Conservation (phyloP, 2,888 invertebrate genomes). For the Plemyria rubiginata region DNA sequence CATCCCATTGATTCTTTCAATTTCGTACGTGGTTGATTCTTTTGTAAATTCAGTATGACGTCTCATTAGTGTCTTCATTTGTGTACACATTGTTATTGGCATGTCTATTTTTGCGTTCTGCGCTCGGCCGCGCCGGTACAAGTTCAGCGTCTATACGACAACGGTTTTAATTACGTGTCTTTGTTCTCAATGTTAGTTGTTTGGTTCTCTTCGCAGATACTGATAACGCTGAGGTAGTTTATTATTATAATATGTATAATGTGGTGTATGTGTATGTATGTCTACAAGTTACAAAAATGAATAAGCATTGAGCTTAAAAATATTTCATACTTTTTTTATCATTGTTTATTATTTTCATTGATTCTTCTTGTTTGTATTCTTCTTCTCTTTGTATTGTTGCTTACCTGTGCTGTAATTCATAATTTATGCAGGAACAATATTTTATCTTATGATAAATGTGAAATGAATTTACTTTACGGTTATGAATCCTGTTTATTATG, state of each 20-base stretch:
- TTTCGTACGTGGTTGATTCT: constrained; percentile 60
- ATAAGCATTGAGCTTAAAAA: no score
- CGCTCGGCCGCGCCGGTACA: constrained; percentile 43
- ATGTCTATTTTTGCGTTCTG: constrained; percentile 64
- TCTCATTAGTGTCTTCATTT: constrained; percentile 75
- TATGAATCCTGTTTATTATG: constrained; percentile 61
- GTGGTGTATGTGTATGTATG: no score
- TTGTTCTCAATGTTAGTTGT: constrained; percentile 11
- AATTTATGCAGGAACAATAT: constrained; percentile 28
- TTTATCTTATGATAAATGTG: constrained; percentile 55
- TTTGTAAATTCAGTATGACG: constrained; percentile 58
- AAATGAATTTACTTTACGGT: constrained; percentile 60
- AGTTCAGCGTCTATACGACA: constrained; percentile 44
- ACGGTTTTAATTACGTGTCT: constrained; percentile 47
- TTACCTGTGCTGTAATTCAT: no score
- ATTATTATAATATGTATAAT: no score
- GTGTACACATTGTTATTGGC: constrained; percentile 63
- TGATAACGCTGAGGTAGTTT: background rate
- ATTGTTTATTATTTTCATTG: no score
- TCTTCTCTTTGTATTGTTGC: no score
- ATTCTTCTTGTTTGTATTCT: no score
- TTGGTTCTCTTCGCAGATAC: background rate
- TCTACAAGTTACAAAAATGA: no score
- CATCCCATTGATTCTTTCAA: constrained; percentile 48
- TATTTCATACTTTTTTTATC: no score